Evolutionary conservation across 2,797 vertebrate species (phyloP).

Genomic region (Holocentrus rufus): DNA sequence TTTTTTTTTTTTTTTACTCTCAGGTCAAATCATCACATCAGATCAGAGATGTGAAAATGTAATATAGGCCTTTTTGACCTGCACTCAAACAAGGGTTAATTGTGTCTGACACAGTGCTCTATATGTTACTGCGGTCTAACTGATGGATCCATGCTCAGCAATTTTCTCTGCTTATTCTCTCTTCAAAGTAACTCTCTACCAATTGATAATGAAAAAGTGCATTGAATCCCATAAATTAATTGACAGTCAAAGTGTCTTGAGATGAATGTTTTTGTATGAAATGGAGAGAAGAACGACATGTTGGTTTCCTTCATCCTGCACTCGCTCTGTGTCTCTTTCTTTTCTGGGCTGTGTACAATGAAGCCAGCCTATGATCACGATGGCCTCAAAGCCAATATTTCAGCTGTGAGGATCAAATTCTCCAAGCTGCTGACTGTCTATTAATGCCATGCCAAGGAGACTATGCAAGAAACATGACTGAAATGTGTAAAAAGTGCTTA

Average conservation of each 20-base stretch:
- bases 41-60: no score
- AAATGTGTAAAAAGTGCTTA: background rate
- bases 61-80: no score
- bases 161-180: background rate
- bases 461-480: background rate
- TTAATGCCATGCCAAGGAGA: background rate
- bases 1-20: no score
- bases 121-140: constrained; percentile 7
- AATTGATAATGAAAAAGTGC: background rate
- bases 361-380: no score
- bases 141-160: background rate
- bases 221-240: background rate
- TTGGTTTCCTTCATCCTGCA: no score
- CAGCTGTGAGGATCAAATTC: constrained; percentile 8
- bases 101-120: constrained; percentile 1
- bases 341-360: no score
- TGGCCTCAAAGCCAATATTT: background rate
- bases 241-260: background rate
- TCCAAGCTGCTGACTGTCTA: background rate
- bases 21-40: no score
- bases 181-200: constrained; percentile 1
- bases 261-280: background rate
- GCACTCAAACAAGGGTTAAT: background rate
- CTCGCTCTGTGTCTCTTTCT: no score
- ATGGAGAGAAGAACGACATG: no score